Base-by-base conservation (phyloP, 2,797 vertebrate species). In the Echeneis naucrates region DNA sequence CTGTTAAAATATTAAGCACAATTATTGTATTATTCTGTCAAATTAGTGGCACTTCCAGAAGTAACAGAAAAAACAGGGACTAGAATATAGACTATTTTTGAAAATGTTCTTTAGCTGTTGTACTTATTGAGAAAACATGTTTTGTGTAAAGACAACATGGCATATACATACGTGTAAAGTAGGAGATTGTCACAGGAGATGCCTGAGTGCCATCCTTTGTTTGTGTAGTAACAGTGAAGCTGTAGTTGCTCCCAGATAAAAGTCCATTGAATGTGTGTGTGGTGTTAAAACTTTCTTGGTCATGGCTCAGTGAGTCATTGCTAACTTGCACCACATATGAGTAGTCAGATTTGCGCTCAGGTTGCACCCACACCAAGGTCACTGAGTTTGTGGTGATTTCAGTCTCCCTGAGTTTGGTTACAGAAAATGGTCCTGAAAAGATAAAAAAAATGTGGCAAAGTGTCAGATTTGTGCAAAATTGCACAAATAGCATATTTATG, bases 161-260 rank as follows among this genome's bases (percentile, higher is more conserved):
- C 50, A 0, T 52, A 62, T 50, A 83, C 90, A 5, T 86, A 94
- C 94, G 81, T 77, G 90, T 95, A 62, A 84, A 90, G 52, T 63
- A 81, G 27, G 61, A 83, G 67, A 75, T 69, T 1, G 63, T 82
- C 65, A 21, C n/a, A 16, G 89, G 61, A 40, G 50, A 27, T 72
- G 93, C 83, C 56, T 8, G 1, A 63, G 93, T 93, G 83, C 72
- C 59, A 58, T 86, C 86, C 62, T 16, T 37, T 61, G 90, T 85
- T 72, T 47, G 64, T 14, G 92, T 86, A 4, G 53, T 85, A 58
- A 94, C 89, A 30, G 55, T 92, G 77, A 93, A 92, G 60, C 14
- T 91, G 89, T 92, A 92, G 58, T 66, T 85, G 57, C 27, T 90
- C 21, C 92, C 94, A 13, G 93, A 92, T 32, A 11, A 26, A 48